Evolutionary conservation across 2,113 vertebrate species (phyloP), one percentile per base, ranked within the genome.

Genomic region (Trematocara marginatum): DNA sequence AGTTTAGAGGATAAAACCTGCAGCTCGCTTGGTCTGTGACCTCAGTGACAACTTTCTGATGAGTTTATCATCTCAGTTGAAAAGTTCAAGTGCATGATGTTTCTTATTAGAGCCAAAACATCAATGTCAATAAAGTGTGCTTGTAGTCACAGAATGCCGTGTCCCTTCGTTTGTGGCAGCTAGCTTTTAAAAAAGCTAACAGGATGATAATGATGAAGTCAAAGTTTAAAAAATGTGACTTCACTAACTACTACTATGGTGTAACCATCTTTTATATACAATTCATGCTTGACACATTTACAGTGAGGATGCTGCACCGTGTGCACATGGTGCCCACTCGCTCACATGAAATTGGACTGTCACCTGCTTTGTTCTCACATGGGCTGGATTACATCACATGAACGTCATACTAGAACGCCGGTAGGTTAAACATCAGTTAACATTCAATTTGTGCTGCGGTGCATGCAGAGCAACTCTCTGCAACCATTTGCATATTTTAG

Each of bases 211-310:
- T 29, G 23, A 29, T 18, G 13, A 74, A 47, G 13, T 29, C 42
- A 74, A 74, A 6, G 5, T 26, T 47, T 74, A 23, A 74, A 76
- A 71, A 76, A n/a, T 49, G 29, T 51, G 26, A 51, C 23, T 0
- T 76, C 15, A 49, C 26, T 76, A 47, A 74, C 40, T 29, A 31
- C 6, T 49, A 31, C 69, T 49, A 31, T 49, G 45, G 45, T n/a
- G 5, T 29, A 49, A 49, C 26, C 69, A 49, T 12, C 71, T 76
- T 76, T 51, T 76, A n/a, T 51, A 76, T 34, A 76, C 6, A 76
- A 11, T 5, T 74, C 9, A 11, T 74, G 69, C 42, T 45, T 71
- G 40, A 74, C 3, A 6, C 13, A 18, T 18, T 74, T 23, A 0
- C 10, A 34, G 45, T 49, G 42, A 76, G 26, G 26, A 76, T 76